A percentile compares a stretch with the other conserved stretches of the same genome.
Evolutionary conservation across 2,888 invertebrate genomes (phyloP).

Genomic region (Coleophora flavipennella): DNA sequence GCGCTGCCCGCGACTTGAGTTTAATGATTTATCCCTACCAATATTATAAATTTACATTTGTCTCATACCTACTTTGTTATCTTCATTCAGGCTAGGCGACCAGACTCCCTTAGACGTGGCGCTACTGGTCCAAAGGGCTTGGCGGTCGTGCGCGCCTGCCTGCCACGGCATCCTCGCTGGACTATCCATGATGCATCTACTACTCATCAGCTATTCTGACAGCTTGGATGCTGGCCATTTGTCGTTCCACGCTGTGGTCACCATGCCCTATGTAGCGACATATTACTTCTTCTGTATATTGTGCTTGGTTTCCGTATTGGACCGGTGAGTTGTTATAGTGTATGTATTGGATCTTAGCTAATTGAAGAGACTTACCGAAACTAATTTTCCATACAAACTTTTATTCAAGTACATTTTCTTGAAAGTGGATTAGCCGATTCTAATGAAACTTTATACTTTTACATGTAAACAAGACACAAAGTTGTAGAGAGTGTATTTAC

Average conservation of each 20-base stretch:
- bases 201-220: constrained; percentile 70
- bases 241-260: constrained; percentile 60
- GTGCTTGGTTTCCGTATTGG: constrained; percentile 73
- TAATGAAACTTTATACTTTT: no score
- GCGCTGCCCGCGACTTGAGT: no score
- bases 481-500: no score
- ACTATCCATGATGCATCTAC: constrained; percentile 70
- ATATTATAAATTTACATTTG: no score
- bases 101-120: constrained; percentile 70
- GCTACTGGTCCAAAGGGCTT: constrained; percentile 57
- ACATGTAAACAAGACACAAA: no score
- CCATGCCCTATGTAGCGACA: constrained; percentile 65
- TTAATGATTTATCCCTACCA: no score
- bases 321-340: constrained; percentile 52
- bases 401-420: no score
- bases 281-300: constrained; percentile 74
- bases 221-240: constrained; percentile 57
- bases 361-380: no score
- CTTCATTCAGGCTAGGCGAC: constrained; percentile 45
- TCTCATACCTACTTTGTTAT: no score
- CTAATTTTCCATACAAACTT: no score
- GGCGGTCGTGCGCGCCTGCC: constrained; percentile 63
- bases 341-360: no score
- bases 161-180: constrained; percentile 76
- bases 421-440: no score